Base-by-base conservation (phyloP, 2,113 vertebrate genomes). In the Typhlomys cinereus region DNA sequence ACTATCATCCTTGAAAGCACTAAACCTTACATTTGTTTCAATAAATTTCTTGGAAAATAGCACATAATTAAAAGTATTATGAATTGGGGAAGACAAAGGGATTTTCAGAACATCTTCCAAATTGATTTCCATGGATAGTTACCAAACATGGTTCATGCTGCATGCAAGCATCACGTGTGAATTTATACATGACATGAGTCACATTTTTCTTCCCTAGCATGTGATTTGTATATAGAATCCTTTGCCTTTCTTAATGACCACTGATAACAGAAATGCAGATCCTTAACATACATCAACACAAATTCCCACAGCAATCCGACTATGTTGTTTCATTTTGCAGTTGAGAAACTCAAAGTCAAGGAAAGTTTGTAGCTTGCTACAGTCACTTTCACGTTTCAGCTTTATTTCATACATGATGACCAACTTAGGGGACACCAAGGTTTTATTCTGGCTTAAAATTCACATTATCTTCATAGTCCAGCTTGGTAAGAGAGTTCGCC, bases 101-200 rank as follows among this genome's bases (percentile, higher is more conserved):
- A 23, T 44, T 81, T 95, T 87, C 1, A 61, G 81, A 78, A 78
- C 66, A 87, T 10, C 52, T 62, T 79, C 18, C 36, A 66, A 92
- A 85, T 76, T 41, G 82, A 61, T 94, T 15, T 94, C 11, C 3
- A 59, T 62, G 10, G 12, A 29, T 84, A 90, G 66, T 69, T 36
- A 73, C 44, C 59, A 79, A 88, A 89, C 11, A 84, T 52, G 73
- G 34, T 14, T 94, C 90, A 75, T 39, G 57, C 9, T 75, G 1
- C 36, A 87, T 44, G 27, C 4, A 92, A 20, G 17, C 73, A 89
- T 48, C 34, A 34, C 20, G 7, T 76, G 12, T 85, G 69, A 46
- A 76, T 90, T 61, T 84, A 86, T 59, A 89, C 92, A 70, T 85
- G 14, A 94, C 90, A 70, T 44, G 18, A 92, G 64, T 80, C 73